Evolutionary conservation across 30 jellyfish, hydroid and myxozoan species (phyloP).

Genomic region (Aurelia aurita): DNA sequence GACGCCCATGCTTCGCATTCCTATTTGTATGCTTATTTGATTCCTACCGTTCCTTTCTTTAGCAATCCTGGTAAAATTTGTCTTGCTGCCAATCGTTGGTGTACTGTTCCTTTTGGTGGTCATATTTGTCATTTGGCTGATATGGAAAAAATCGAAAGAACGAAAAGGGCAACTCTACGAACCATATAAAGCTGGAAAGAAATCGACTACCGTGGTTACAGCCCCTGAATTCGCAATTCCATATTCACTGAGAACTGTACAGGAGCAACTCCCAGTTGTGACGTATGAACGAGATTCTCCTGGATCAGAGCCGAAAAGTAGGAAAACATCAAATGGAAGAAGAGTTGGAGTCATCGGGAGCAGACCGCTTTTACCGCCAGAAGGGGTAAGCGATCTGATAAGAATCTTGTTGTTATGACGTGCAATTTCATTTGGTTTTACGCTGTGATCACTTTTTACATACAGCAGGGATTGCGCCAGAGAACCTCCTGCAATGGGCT

Average conservation of each 20-base stretch:
- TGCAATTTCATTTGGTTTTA: too few relatives aligned
- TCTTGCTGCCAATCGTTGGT: background rate
- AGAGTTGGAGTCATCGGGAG: background rate
- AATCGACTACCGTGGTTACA: background rate
- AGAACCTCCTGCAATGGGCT: too few relatives aligned
- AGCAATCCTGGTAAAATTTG: background rate
- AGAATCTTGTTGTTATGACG: too few relatives aligned
- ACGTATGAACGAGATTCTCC: background rate
- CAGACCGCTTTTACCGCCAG: background rate
- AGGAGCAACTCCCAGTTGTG: conserved; percentile 18
- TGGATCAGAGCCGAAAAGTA: background rate
- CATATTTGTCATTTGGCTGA: background rate
- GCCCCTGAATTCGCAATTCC: conserved; percentile 25
- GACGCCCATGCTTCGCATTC: too few relatives aligned
- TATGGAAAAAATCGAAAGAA: background rate
- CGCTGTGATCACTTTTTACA: too few relatives aligned
- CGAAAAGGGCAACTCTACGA: background rate
- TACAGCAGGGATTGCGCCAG: too few relatives aligned
- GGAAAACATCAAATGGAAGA: background rate
- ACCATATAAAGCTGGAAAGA: background rate
- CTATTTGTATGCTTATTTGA: too few relatives aligned
- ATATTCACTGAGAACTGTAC: conserved; percentile 3
- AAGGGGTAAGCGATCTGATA: too few relatives aligned
- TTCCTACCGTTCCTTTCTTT: background rate
- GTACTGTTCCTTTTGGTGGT: conserved; percentile 5